Evolutionary conservation across 2,797 vertebrate species (phyloP).

Genomic region (Peromyscus aztecus): DNA sequence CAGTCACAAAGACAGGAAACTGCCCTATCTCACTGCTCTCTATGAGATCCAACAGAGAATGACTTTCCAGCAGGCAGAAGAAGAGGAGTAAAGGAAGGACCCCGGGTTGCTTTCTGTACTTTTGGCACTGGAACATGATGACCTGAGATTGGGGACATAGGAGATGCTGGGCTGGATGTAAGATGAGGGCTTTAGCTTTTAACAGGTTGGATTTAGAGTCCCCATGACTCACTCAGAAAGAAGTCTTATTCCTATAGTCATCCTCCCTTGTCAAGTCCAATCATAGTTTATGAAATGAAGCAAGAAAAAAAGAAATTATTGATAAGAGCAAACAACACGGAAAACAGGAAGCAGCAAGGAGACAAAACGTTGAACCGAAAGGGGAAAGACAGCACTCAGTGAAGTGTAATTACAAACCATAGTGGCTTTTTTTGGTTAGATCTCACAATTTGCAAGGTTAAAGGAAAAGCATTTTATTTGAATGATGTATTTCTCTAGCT

Average conservation of each 20-base stretch:
- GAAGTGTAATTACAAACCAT: not conserved
- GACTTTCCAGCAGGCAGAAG: not conserved
- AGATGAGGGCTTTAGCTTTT: not conserved
- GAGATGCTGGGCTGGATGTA: not conserved
- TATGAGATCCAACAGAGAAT: not conserved
- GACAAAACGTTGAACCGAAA: not conserved
- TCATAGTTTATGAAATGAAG: not conserved
- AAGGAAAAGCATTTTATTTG: not conserved
- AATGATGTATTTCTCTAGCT: not conserved
- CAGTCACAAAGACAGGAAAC: not conserved
- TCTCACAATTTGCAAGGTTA: not conserved
- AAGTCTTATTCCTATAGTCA: slow-evolving; percentile 1
- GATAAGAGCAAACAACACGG: not conserved
- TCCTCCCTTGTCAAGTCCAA: not conserved
- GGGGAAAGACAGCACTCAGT: not conserved
- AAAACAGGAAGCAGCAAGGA: not conserved
- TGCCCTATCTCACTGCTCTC: not conserved
- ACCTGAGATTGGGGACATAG: not conserved
- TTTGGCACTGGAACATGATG: not conserved
- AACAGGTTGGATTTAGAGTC: not conserved
- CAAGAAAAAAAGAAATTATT: not conserved
- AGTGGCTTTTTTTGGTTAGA: not conserved
- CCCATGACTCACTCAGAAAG: not conserved
- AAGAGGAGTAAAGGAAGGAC: not conserved
- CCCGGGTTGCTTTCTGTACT: fast-evolving